Percentiles rank a stretch among this genome's conserved stretches.
These are phyloP conservation scores for Cuniculus paca DNA, from an alignment of 2,797 vertebrate species.

Conservation along the genomic window DNA sequence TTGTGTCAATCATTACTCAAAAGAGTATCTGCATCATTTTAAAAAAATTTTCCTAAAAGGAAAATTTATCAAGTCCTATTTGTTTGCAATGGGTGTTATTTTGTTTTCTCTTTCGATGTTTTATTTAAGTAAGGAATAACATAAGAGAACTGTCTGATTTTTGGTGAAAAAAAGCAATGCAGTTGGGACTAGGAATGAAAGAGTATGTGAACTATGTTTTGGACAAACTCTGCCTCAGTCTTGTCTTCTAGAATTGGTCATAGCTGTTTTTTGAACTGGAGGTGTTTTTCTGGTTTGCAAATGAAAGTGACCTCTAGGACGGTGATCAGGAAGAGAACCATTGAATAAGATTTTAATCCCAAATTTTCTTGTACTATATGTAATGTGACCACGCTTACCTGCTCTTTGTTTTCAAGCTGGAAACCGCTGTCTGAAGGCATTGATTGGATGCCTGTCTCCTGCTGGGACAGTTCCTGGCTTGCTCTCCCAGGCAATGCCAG, in stretches of 20 bases:
- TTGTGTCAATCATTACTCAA: neutral
- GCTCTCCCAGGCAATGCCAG: neutral
- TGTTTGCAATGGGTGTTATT: neutral
- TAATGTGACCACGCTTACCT: neutral
- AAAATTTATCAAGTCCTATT: neutral
- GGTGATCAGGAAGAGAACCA: neutral
- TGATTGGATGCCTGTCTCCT: neutral
- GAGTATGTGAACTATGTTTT: neutral
- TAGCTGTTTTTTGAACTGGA: neutral
- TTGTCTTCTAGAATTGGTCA: neutral
- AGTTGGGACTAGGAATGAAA: neutral
- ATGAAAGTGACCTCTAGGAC: neutral
- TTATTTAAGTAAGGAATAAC: neutral
- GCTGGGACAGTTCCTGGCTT: neutral
- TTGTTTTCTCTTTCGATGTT: neutral
- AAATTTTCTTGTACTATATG: neutral
- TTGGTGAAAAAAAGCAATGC: neutral
- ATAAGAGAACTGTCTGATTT: neutral
- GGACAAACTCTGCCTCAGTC: neutral
- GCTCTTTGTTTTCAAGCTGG: constrained; percentile 6
- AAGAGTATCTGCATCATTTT: neutral
- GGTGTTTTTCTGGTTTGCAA: neutral
- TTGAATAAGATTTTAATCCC: neutral
- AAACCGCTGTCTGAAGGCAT: neutral
- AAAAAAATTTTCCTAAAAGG: neutral